Evolutionary conservation across 2,113 vertebrate species (phyloP), one percentile per base, ranked within the genome.

Genomic region (Dipodomys stephensi): DNA sequence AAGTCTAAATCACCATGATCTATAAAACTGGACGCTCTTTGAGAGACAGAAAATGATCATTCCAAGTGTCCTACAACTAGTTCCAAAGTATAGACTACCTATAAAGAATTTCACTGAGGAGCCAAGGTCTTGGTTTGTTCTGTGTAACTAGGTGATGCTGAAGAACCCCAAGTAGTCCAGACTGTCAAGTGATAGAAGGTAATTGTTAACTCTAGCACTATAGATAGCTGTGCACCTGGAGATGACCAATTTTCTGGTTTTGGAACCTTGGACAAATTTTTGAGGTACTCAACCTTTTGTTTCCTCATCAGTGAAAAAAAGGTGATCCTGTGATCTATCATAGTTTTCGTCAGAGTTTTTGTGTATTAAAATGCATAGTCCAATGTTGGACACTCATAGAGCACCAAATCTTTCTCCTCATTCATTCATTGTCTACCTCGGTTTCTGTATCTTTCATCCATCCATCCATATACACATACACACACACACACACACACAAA

Each of bases 381-480:
- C 2, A 13, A 0, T 82, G 10, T 19, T 39, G 22, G 9, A 30
- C 4, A 25, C 30, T n/a, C 19, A 49, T 35, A 46, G 44, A 83
- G 77, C 23, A 23, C 62, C 62, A 64, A 93, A 69, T 16, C 32
- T 23, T 6, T 57, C 6, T 19, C 30, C 83, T 32, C 62, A 7
- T 23, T 3, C 80, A 4, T 2, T 3, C 7, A 22, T 4, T 7
- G 6, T 27, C 68, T 27, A 28, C 32, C 10, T 78, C 16, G 30
- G 1, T 13, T 1, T 20, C 30, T 67, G 4, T 72, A 4, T n/a
- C 0, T 15, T 3, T 44, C 27, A 44, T 69, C 19, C 2, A 30
- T 2, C 11, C 32, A 20, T 23, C 53, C 53, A 57, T 57, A 16
- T 19, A 39, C 53, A 57, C 15, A 16, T 3, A 18, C 53, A 57